Percentiles rank a stretch among this genome's conserved stretches.
Evolutionary conservation across 2,797 vertebrate species (phyloP).

Genomic region (Pseudomugil gertrudae): DNA sequence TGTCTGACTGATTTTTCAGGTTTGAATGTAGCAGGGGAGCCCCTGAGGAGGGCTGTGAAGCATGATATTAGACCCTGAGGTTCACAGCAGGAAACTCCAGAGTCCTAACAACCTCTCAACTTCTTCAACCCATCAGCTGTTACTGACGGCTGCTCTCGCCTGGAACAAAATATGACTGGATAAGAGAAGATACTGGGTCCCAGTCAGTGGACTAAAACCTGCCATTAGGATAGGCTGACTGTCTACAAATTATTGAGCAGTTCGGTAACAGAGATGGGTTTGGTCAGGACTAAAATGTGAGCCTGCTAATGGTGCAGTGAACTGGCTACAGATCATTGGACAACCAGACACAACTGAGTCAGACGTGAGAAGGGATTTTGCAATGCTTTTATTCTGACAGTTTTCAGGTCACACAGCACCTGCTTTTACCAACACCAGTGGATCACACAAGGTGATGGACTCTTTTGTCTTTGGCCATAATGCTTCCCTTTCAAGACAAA

Average conservation of each 20-base stretch:
- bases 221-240: conserved; percentile 15
- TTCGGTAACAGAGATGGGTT: conserved; percentile 20
- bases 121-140: conserved; percentile 39
- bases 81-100: conserved; percentile 36
- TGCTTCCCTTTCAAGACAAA: neutral
- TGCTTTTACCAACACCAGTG: neutral
- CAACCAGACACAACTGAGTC: neutral
- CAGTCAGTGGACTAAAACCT: conserved; percentile 26
- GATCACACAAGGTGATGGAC: neutral
- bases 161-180: conserved; percentile 43
- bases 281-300: conserved; percentile 6
- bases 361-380: neutral
- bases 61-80: conserved; percentile 65
- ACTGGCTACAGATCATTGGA: conserved; percentile 13
- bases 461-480: neutral
- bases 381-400: neutral
- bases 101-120: conserved; percentile 54
- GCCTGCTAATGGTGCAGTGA: conserved; percentile 3
- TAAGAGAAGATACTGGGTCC: conserved; percentile 17
- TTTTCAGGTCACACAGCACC: neutral
- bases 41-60: conserved; percentile 53
- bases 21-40: conserved; percentile 33
- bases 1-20: conserved; percentile 51
- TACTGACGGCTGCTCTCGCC: conserved; percentile 59
- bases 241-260: conserved; percentile 19